phyloP scores from a whole-genome alignment of 2,113 vertebrate species.

The Vicugna pacos region DNA sequence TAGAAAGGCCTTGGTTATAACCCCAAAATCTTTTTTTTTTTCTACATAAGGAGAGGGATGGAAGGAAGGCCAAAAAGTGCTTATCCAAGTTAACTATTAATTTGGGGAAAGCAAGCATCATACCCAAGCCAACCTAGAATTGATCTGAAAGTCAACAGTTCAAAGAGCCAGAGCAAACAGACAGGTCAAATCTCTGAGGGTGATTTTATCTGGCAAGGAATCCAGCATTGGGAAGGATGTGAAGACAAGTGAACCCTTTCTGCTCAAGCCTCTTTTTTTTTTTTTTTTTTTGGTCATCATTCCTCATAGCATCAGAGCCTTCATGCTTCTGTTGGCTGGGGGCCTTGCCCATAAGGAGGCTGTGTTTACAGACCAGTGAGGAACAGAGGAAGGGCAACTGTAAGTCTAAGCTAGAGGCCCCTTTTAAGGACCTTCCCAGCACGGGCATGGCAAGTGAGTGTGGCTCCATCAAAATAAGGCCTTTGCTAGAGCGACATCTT shows the following conservation, averaged over 20 bases:
- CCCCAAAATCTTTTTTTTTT: not conserved
- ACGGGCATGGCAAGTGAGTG: not conserved
- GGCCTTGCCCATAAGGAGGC: not conserved
- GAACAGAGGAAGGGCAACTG: not conserved
- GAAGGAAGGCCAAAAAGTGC: constrained; percentile 78
- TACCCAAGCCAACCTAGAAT: constrained; percentile 80
- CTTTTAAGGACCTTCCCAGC: not conserved
- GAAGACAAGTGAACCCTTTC: constrained; percentile 67
- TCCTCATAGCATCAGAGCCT: not conserved
- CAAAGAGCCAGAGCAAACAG: constrained; percentile 82
- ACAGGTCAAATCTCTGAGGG: constrained; percentile 77
- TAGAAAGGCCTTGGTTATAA: not conserved
- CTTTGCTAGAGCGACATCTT: not conserved
- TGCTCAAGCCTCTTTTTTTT: constrained; percentile 40
- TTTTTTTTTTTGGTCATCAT: constrained; percentile 59
- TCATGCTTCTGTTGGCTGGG: not conserved
- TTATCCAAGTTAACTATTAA: constrained; percentile 84
- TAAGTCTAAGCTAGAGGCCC: not conserved
- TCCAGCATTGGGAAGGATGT: constrained; percentile 52
- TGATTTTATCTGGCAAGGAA: constrained; percentile 82
- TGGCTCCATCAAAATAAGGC: not conserved
- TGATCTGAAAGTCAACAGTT: constrained; percentile 86
- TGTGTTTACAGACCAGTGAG: constrained; percentile 17
- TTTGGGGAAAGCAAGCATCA: constrained; percentile 78
- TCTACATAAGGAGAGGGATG: constrained; percentile 45